phyloP scores from a whole-genome alignment of 2,797 vertebrate genomes.

The Labeo calbasu region DNA sequence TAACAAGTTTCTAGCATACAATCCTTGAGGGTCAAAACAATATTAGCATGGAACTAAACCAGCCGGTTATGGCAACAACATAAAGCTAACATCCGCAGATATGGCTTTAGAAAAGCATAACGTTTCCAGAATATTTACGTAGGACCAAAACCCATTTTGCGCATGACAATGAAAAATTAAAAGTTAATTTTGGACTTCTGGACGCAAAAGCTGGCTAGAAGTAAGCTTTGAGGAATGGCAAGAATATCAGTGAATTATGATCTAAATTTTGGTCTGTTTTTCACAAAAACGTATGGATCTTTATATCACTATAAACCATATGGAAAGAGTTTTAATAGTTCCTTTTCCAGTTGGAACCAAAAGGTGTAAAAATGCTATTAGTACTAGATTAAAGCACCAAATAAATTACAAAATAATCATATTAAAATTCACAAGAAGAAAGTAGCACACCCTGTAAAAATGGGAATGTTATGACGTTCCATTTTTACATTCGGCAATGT shows the following conservation, averaged over 20 bases:
- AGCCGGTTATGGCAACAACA: neutral
- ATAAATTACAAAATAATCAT: neutral
- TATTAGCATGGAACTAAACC: neutral
- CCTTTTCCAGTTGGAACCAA: neutral
- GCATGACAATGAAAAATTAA: neutral
- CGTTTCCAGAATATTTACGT: neutral
- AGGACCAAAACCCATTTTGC: neutral
- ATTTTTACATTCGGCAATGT: constrained; percentile 2
- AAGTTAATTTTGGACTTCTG: neutral
- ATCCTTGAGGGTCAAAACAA: neutral
- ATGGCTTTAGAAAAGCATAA: neutral
- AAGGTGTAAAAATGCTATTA: constrained; percentile 16
- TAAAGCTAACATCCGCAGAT: neutral
- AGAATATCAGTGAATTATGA: neutral
- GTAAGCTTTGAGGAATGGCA: neutral
- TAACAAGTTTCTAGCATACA: too few species aligned
- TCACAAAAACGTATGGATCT: neutral
- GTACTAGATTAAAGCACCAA: neutral
- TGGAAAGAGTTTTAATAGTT: neutral
- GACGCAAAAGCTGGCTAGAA: neutral
- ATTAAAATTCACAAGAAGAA: neutral
- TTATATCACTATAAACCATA: neutral
- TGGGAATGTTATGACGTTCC: neutral
- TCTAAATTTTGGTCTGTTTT: neutral
- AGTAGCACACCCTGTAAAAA: neutral